These are phyloP conservation scores for Lathronympha strigana DNA, from an alignment of 2,888 invertebrate genomes.

Conservation along the genomic window DNA sequence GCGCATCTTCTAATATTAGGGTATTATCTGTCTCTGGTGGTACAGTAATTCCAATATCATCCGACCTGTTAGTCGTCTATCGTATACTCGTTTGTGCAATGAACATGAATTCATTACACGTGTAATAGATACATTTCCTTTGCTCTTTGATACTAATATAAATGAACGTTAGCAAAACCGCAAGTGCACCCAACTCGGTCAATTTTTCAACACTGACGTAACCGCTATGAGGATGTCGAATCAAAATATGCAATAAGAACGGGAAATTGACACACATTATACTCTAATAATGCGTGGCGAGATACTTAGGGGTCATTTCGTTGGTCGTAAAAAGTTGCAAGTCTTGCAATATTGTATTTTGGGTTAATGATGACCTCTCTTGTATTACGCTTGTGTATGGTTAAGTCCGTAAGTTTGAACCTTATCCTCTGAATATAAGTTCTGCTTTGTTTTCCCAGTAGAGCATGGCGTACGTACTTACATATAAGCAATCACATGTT, in stretches of 20 bases:
- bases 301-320: slow-evolving; percentile 38
- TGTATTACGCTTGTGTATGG: slow-evolving; percentile 3
- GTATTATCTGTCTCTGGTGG: too few species aligned
- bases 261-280: slow-evolving; percentile 37
- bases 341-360: slow-evolving; percentile 30
- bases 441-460: neutral
- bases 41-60: too few species aligned
- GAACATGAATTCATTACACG: neutral
- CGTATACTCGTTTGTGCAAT: neutral
- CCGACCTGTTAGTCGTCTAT: neutral
- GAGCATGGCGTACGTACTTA: neutral
- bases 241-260: slow-evolving; percentile 24
- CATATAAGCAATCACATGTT: slow-evolving; percentile 10
- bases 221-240: slow-evolving; percentile 23
- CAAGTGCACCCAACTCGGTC: slow-evolving; percentile 3
- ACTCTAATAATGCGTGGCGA: slow-evolving; percentile 38
- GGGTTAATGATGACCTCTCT: slow-evolving; percentile 28
- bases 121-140: neutral
- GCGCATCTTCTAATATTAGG: too few species aligned
- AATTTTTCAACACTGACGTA: slow-evolving; percentile 15
- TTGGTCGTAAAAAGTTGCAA: slow-evolving; percentile 38
- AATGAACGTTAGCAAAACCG: slow-evolving; percentile 7
- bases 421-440: neutral
- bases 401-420: neutral
- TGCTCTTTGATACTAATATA: neutral